Base-by-base conservation (phyloP, 2,113 vertebrate genomes). In the Brachypteracias leptosomus region DNA sequence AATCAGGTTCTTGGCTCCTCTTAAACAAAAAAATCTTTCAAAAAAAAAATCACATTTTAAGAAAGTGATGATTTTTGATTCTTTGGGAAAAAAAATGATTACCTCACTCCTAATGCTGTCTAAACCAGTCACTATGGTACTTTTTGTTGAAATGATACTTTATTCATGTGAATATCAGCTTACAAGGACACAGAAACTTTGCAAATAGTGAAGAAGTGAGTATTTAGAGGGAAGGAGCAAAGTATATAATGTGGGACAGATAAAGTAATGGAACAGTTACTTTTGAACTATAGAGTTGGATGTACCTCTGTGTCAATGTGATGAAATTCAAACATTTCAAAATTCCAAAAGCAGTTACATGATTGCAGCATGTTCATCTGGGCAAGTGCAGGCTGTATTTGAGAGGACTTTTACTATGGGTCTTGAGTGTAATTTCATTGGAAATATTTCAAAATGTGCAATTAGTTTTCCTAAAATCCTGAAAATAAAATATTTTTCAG, bases 401-500 rank as follows among this genome's bases (percentile, higher is more conserved):
- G 58, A 93, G 12, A 59, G 10, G 24, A 10, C 13, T 81, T 84
- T 51, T 85, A 6, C 20, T 61, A 0, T 18, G 25, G 16, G 42
- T n/a, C 9, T 75, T 35, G 3, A 0, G 0, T 35, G 29, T 72
- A 33, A 88, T 61, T 19, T 54, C 47, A 35, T 13, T 28, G 2
- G 2, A 55, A 82, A 21, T 66, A 31, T 35, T 70, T 84, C 1
- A 1, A 61, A 55, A 31, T 12, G 11, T 59, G 57, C 19, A 24
- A 28, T 78, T 19, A 33, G 31, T 57, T 57, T 57, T 57, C 55
- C 55, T 33, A 33, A 57, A 57, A 19, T 57, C 16, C 31, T 57
- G 54, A 33, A 57, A 57, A 57, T 33, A 57, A 24, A 70, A 25
- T 4, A 61, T 2, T 49, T 92, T 40, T 46, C 19, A 63, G 16